These are phyloP conservation scores for Iguana delicatissima DNA, from an alignment of 2,797 vertebrate species.

Conservation along the genomic window DNA sequence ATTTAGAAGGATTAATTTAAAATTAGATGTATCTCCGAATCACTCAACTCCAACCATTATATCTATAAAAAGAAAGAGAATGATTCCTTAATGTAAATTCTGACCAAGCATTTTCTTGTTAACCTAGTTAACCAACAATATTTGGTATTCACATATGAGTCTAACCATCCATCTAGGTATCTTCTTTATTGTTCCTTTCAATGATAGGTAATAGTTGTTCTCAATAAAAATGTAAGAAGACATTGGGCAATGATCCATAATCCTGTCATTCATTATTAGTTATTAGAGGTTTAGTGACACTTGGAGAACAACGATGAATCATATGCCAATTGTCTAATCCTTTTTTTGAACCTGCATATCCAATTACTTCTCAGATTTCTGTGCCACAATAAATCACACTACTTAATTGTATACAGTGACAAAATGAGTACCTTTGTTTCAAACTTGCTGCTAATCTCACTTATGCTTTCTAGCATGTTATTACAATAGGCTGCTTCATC, in stretches of 20 bases:
- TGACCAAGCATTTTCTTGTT: neutral
- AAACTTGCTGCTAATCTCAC: neutral
- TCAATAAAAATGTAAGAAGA: neutral
- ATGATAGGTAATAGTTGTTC: neutral
- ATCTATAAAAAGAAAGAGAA: neutral
- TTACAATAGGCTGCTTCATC: neutral
- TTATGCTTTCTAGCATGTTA: neutral
- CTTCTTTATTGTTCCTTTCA: neutral
- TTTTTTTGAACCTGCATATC: neutral
- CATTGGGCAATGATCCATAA: neutral
- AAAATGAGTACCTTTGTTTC: constrained; percentile 8
- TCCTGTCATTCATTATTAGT: neutral
- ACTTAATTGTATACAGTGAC: neutral
- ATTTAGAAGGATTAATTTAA: neutral
- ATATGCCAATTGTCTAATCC: neutral
- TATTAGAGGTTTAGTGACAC: constrained; percentile 6
- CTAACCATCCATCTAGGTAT: neutral
- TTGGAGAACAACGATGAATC: neutral
- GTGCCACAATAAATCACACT: neutral
- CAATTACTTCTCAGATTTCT: neutral
- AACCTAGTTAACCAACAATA: neutral
- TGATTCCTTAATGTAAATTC: neutral
- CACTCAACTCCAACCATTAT: neutral
- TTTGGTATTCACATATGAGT: neutral
- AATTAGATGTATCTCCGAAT: neutral